These are phyloP conservation scores for Luperina nickerlii DNA, from an alignment of 2,888 invertebrate genomes.

Conservation along the genomic window DNA sequence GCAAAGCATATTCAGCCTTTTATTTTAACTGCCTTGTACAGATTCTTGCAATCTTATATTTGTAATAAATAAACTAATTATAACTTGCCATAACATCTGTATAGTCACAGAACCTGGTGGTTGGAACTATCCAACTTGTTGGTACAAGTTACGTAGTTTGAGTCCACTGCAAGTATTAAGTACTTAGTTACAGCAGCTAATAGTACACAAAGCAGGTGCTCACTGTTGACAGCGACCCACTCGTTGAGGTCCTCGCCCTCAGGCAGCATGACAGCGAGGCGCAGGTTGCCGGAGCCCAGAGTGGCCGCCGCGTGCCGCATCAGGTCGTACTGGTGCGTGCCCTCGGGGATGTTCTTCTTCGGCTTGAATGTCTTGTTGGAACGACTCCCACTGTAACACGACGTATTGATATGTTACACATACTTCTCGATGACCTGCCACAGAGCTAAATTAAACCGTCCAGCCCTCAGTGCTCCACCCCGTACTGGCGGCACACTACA, in stretches of 20 bases:
- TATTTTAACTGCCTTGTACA: background rate
- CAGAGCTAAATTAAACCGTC: background rate
- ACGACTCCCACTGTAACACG: slow-evolving; percentile 93
- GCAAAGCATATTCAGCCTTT: background rate
- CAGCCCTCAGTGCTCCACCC: background rate
- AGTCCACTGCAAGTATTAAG: background rate
- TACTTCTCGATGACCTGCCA: background rate
- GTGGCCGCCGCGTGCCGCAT: slow-evolving; percentile 99
- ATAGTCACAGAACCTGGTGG: background rate
- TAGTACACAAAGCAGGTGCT: slow-evolving; percentile 83
- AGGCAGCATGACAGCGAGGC: slow-evolving; percentile 98
- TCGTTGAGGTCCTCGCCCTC: slow-evolving; percentile 99
- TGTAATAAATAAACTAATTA: background rate
- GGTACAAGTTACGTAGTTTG: background rate
- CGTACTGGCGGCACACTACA: background rate
- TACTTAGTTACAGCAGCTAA: background rate
- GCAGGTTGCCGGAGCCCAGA: slow-evolving; percentile 98
- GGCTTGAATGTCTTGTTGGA: slow-evolving; percentile 99
- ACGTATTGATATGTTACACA: slow-evolving; percentile 3
- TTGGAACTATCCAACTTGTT: too few relatives aligned
- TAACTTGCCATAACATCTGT: background rate
- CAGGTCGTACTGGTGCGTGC: slow-evolving; percentile 99
- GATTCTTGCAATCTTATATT: too few relatives aligned
- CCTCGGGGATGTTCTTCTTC: slow-evolving; percentile 99
- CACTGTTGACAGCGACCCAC: slow-evolving; percentile 99